phyloP scores from a whole-genome alignment of 2,113 vertebrate species.

The Leucopternis melanops region DNA sequence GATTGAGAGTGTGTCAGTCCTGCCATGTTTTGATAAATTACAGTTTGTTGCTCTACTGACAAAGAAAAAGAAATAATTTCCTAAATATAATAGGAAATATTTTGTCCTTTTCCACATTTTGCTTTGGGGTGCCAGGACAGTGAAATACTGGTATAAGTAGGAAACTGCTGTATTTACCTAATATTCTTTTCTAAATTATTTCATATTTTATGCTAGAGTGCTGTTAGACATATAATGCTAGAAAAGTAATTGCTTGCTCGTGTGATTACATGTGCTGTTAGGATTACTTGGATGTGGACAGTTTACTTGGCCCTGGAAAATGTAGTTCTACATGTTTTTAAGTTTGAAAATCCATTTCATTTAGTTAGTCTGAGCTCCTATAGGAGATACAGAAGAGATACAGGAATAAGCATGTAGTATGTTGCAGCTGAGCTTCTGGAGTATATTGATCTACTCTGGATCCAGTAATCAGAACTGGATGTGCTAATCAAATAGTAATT shows the following conservation, averaged over 20 bases:
- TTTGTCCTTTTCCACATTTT: background rate
- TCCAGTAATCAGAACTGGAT: background rate
- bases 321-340: fast-evolving
- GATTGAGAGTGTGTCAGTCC: background rate
- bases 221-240: background rate
- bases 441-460: background rate
- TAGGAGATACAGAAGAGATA: background rate
- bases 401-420: background rate
- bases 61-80: background rate
- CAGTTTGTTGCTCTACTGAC: background rate
- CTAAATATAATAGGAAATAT: background rate
- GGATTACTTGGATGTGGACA: background rate
- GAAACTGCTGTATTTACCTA: background rate
- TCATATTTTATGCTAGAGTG: background rate
- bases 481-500: background rate
- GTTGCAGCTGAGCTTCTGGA: background rate
- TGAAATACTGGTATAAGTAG: background rate
- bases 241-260: background rate
- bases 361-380: background rate
- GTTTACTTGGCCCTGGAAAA: background rate
- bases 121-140: background rate
- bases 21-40: background rate
- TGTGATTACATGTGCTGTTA: background rate
- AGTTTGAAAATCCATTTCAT: background rate
- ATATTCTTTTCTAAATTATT: background rate